phyloP scores from a whole-genome alignment of 2,113 vertebrate species.

The Pristiophorus japonicus region DNA sequence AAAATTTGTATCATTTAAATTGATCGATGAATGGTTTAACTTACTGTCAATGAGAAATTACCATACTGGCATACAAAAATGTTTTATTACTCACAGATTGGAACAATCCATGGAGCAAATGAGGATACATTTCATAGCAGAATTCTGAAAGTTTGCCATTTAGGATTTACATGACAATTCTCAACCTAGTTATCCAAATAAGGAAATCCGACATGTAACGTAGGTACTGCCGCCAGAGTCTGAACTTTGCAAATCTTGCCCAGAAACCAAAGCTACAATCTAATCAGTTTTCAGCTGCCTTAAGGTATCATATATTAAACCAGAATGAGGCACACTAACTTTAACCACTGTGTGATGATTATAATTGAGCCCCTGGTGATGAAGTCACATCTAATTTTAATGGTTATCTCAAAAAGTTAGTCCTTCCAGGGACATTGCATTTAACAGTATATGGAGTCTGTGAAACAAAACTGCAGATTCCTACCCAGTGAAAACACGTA shows the following conservation, averaged over 20 bases:
- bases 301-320: background rate
- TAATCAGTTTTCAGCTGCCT: background rate
- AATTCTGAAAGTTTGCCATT: background rate
- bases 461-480: background rate
- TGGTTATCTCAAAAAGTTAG: background rate
- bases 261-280: background rate
- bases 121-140: background rate
- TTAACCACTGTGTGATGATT: background rate
- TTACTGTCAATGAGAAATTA: background rate
- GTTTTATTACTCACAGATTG: background rate
- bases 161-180: background rate
- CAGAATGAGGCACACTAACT: background rate
- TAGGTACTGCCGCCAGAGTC: background rate
- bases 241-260: background rate
- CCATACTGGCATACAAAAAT: background rate
- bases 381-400: background rate
- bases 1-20: constrained; percentile 15
- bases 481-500: too few species aligned
- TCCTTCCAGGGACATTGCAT: background rate
- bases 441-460: background rate
- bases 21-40: background rate
- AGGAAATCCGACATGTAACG: background rate
- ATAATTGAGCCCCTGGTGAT: background rate
- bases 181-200: background rate
- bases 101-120: background rate